phyloP scores from a whole-genome alignment of 2,888 invertebrate species.

The Ornithoptera priamus region DNA sequence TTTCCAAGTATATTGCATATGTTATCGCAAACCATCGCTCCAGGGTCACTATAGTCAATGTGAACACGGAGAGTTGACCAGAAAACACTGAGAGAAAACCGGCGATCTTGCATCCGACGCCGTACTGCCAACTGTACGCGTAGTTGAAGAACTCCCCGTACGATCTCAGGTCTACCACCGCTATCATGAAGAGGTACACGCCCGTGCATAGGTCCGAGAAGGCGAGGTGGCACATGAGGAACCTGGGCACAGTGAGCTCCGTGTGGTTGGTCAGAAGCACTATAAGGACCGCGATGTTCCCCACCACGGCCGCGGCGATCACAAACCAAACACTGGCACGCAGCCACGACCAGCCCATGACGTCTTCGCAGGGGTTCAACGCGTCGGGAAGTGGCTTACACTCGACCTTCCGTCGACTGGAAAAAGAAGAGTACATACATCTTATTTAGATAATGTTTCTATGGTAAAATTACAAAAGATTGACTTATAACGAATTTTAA shows the following conservation, averaged over 20 bases:
- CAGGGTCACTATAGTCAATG: conserved; percentile 90
- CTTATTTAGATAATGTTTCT: no score
- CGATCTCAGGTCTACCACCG: conserved; percentile 90
- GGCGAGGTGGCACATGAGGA: conserved; percentile 85
- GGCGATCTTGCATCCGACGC: conserved; percentile 90
- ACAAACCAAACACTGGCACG: conserved; percentile 93
- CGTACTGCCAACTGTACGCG: conserved; percentile 93
- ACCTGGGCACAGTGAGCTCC: conserved; percentile 68
- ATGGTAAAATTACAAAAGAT: no score
- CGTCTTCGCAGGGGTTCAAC: conserved; percentile 93
- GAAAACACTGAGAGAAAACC: conserved; percentile 94
- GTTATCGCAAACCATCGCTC: conserved; percentile 93
- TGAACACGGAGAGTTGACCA: conserved; percentile 92
- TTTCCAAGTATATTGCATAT: conserved; percentile 90
- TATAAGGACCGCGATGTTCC: conserved; percentile 89
- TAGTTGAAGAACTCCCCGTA: conserved; percentile 93
- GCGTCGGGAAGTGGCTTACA: conserved; percentile 89
- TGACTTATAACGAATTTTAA: no score
- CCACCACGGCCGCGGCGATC: conserved; percentile 88
- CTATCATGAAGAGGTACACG: conserved; percentile 89
- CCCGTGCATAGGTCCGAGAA: conserved; percentile 95
- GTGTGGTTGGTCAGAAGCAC: conserved; percentile 84
- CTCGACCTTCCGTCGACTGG: conserved; percentile 70
- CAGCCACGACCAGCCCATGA: conserved; percentile 90
- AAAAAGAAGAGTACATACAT: conserved; percentile 30